Percentiles rank a stretch among this genome's conserved stretches.
Evolutionary conservation across 2,113 vertebrate species (phyloP).

Genomic region (Saccopteryx leptura): DNA sequence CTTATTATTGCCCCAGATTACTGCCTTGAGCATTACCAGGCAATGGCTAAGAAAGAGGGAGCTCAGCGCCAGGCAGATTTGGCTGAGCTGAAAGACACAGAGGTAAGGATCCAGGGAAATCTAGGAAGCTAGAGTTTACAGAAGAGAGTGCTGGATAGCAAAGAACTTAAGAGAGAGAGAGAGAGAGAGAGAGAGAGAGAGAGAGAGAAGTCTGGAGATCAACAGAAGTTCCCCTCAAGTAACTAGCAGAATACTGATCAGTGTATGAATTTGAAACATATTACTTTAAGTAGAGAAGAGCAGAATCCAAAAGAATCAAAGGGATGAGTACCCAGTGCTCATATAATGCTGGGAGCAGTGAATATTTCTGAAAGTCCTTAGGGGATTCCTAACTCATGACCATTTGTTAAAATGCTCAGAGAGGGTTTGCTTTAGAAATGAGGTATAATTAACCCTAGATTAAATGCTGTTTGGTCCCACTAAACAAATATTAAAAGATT

Average conservation of each 20-base stretch:
- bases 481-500: slow-evolving; percentile 9
- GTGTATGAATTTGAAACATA: not conserved
- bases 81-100: not conserved
- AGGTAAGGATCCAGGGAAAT: not conserved
- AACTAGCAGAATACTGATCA: not conserved
- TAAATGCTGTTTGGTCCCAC: not conserved
- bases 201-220: not conserved
- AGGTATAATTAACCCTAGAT: not conserved
- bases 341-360: not conserved
- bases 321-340: not conserved
- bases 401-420: not conserved
- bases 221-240: not conserved
- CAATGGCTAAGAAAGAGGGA: not conserved
- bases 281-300: not conserved
- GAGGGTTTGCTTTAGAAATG: not conserved
- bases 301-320: not conserved
- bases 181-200: not conserved
- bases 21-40: not conserved
- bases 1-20: not conserved
- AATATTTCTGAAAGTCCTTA: not conserved
- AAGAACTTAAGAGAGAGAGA: not conserved
- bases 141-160: not conserved
- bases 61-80: not conserved
- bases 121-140: not conserved
- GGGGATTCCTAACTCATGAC: not conserved